phyloP scores from a whole-genome alignment of 1,140 invertebrate genomes.

The Hydropsyche tenuis region DNA sequence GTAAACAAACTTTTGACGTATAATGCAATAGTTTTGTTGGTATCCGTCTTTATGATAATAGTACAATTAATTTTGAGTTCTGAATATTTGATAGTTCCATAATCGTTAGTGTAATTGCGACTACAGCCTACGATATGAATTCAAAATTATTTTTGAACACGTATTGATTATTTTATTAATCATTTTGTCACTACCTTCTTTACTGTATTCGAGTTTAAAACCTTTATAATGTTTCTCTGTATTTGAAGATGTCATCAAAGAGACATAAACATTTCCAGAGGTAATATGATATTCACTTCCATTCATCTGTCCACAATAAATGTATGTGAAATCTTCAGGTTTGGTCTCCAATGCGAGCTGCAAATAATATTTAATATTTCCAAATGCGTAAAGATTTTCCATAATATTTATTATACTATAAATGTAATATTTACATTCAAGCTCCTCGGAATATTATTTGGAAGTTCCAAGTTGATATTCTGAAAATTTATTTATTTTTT shows the following conservation, averaged over 20 bases:
- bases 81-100: constrained; percentile 32
- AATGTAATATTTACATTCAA: too few relatives aligned
- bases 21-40: constrained; percentile 37
- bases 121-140: constrained; percentile 27
- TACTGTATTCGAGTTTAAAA: constrained; percentile 37
- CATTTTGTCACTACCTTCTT: constrained; percentile 25
- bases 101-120: constrained; percentile 26
- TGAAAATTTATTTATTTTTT: too few relatives aligned
- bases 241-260: constrained; percentile 23
- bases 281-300: not conserved
- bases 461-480: too few relatives aligned
- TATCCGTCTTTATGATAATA: constrained; percentile 1
- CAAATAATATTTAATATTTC: too few relatives aligned
- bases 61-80: constrained; percentile 13
- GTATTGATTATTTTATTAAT: not conserved
- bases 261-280: not conserved
- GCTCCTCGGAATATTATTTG: too few relatives aligned
- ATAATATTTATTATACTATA: too few relatives aligned
- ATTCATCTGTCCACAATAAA: not conserved
- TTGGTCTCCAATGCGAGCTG: too few relatives aligned
- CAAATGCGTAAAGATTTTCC: too few relatives aligned
- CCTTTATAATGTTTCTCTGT: constrained; percentile 13
- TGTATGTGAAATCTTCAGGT: not conserved
- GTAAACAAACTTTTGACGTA: too few relatives aligned
- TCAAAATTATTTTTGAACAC: not conserved